These are phyloP conservation scores for Syncerus caffer DNA, from an alignment of 2,797 vertebrate genomes.

Conservation along the genomic window DNA sequence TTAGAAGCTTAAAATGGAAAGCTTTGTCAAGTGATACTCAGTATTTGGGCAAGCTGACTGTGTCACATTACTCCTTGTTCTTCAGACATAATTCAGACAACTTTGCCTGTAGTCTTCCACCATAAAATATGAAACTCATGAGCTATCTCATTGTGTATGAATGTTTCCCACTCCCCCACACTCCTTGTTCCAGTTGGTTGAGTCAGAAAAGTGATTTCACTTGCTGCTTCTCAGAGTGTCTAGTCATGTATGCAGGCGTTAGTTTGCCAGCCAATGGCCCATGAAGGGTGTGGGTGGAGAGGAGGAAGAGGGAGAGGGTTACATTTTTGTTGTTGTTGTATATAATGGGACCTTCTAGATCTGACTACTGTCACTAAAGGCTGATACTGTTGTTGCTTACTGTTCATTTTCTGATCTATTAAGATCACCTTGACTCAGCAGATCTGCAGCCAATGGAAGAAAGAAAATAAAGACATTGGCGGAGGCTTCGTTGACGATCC, in stretches of 20 bases:
- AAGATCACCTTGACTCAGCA: conserved; percentile 95
- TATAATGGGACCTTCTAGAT: conserved; percentile 61
- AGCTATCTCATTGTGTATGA: conserved; percentile 73
- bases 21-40: not conserved
- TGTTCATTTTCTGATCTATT: conserved; percentile 88
- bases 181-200: conserved; percentile 83
- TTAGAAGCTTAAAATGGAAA: conserved; percentile 14
- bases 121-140: conserved; percentile 77
- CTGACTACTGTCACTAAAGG: conserved; percentile 78
- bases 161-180: conserved; percentile 67
- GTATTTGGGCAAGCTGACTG: conserved; percentile 15
- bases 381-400: conserved; percentile 81
- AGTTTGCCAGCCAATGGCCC: conserved; percentile 90
- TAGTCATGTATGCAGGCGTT: conserved; percentile 89
- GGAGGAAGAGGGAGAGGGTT: conserved; percentile 58
- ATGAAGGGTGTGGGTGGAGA: conserved; percentile 85
- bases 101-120: conserved; percentile 66
- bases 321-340: conserved; percentile 4
- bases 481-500: conserved; percentile 88
- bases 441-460: conserved; percentile 86
- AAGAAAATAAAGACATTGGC: conserved; percentile 86
- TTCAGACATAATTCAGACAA: conserved; percentile 63
- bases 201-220: conserved; percentile 85
- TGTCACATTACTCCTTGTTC: conserved; percentile 59
- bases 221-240: conserved; percentile 85